Evolutionary conservation across 2,797 vertebrate species (phyloP), one percentile per base, ranked within the genome.

Genomic region (Phrynocephalus forsythii): DNA sequence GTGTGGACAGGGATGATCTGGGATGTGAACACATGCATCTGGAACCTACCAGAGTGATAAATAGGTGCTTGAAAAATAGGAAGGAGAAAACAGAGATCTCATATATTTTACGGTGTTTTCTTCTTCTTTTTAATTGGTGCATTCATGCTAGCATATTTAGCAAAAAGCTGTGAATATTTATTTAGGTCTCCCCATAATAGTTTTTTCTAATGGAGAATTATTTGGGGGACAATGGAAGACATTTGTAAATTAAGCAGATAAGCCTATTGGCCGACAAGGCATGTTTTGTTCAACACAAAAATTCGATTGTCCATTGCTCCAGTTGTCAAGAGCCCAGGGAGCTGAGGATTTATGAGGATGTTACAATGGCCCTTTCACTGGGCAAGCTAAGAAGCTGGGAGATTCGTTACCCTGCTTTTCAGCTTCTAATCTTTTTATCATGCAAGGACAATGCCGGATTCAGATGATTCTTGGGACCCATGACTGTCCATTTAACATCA

Each of bases 161-260:
- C 87, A 88, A 92, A 94, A 95, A 96, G 89, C 94, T 92, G 94
- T 95, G 96, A 97, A 97, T 97, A 97, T 97, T 97, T 96, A 97
- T 97, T 97, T 97, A 96, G 96, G 96, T 96, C 95, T 96, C 93
- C 95, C 96, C 93, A 94, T 97, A 95, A 95, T 97, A 86, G 95
- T 60, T 67, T 50, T 50, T 75, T 95, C 96, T 97, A 97, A 97
- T 96, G 89, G 95, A 95, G 96, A 97, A 96, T 96, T 96, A 96
- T 97, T 76, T 96, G 95, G 96, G 95, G 96, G 95, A 98, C 97
- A 98, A 97, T 94, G 96, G 96, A 95, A 97, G 97, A 97, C 96
- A 97, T 98, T 98, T 98, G 97, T 98, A 98, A 97, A 97, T 98
- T 96, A 95, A 96, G 95, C 96, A 96, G 97, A 98, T 97, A 97